Evolutionary conservation across 2,888 invertebrate species (phyloP), one percentile per base, ranked within the genome.

Genomic region (Tortricodes alternella): DNA sequence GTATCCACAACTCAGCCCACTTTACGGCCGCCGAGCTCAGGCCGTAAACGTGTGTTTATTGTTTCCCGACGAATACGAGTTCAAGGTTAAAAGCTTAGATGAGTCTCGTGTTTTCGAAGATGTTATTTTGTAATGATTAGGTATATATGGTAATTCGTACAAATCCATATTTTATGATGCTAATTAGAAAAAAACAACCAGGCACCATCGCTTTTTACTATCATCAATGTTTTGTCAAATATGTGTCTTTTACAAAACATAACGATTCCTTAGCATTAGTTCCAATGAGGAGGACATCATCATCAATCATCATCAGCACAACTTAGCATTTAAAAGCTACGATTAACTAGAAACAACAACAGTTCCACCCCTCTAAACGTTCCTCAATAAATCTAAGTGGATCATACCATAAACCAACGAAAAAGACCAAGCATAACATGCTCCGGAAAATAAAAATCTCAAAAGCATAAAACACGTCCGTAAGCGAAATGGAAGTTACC

Each of bases 31-130:
- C 70, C 76, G 73, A 71, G 73, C 72, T 75, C 76, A 72, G 68
- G 62, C 64, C 73, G 71, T 75, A 83, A 81, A 83, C 71, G 68
- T 68, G 66, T 74, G 74, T 77, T 82, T 80, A 84, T 83, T 83
- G 80, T 83, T 82, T 83, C 71, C 72, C 64, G 67, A 70, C 67
- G 53, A 16, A 59, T n/a, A n/a, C n/a, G n/a, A 69, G 72, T 75
- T 77, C 73, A 76, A 80, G 74, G 75, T 69, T 70, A 60, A 53
- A 53, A 59, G 51, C 62, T 53, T 27, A 48, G 46, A 44, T 44
- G 19, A 35, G 43, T 58, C 50, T 48, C 27, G 19, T 39, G 34
- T 49, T 29, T 18, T 18, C 7, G 29, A 1, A n/a, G n/a, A n/a
- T n/a, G n/a, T n/a, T n/a, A n/a, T n/a, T n/a, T n/a, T n/a, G n/a